Conservation (phyloP, 1,140 invertebrate species). For the Calycopis cecrops region DNA sequence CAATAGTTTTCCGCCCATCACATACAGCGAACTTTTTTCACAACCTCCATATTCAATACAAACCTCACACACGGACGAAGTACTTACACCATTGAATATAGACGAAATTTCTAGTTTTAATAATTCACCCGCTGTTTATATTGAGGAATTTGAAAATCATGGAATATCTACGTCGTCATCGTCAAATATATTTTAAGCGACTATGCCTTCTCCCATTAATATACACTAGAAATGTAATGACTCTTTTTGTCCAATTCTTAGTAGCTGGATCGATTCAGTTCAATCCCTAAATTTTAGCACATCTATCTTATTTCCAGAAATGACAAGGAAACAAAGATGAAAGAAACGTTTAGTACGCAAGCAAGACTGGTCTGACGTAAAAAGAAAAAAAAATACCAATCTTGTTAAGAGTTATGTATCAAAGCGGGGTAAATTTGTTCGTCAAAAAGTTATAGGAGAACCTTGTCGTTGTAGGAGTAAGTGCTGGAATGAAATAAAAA, state of each 20-base stretch:
- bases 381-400: constrained; percentile 11
- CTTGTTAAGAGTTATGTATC: constrained; percentile 12
- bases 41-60: background rate
- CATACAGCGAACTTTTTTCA: too few relatives aligned
- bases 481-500: too few relatives aligned
- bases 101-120: too few relatives aligned
- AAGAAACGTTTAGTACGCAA: background rate
- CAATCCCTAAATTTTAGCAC: background rate
- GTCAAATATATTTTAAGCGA: constrained; percentile 7
- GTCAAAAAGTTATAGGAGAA: too few relatives aligned
- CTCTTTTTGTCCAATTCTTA: background rate
- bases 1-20: background rate
- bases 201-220: constrained; percentile 6
- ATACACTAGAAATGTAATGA: constrained; percentile 10
- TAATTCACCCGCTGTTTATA: too few relatives aligned
- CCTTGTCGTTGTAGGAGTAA: too few relatives aligned
- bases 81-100: too few relatives aligned
- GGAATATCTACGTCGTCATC: too few relatives aligned
- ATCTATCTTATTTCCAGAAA: too few relatives aligned
- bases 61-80: too few relatives aligned
- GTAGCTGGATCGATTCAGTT: constrained; percentile 1
- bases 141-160: too few relatives aligned
- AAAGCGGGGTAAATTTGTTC: constrained; percentile 1
- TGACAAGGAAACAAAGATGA: background rate
- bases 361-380: constrained; percentile 7